Evolutionary conservation across 2,888 invertebrate genomes (phyloP), one percentile per base, ranked within the genome.

Genomic region (Lucinisca nassula): DNA sequence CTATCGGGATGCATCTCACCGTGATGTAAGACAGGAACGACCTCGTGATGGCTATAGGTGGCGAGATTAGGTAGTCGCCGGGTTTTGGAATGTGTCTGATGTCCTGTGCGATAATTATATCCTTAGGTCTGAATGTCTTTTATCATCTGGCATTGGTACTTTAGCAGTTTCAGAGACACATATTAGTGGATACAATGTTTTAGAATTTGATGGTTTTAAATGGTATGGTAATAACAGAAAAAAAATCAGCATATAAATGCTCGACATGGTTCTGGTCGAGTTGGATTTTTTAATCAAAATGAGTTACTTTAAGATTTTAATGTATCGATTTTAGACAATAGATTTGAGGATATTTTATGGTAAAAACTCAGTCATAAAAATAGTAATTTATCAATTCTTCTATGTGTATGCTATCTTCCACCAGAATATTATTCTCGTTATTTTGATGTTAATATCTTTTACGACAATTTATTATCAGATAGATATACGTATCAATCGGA

Each of bases 401-500:
- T 67, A n/a, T 86, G 86, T 70, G 85, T 85, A 0, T 85, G 82
- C 67, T 82, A 86, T 35, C 38, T 86, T 24, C 86, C 86, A 0
- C 82, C 82, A 30, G 24, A 79, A 27, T 75, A 79, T 40, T 82
- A 82, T 0, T 82, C 86, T n/a, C 10, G 70, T 0, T 61, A 51
- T 12, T 55, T 87, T 37, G 80, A 87, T 61, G 73, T 72, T 8
- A 40, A 72, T 35, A 17, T 1, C 8, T 87, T 83, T 55, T 83
- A 37, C 67, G 87, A 87, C 21, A 75, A 55, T 32, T 67, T 87
- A 24, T 27, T 77, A 2, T 49, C 76, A 21, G 55, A 83, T 58
- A 38, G 83, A 2, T 73, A 82, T 61, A 0, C 8, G 12, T 86
- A 72, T 72, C 79, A 81, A 27, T 79, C 35, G 51, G 55, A 81